Percentiles rank a stretch among this genome's conserved stretches.
These are phyloP conservation scores for Rattus norvegicus DNA, from an alignment of 2,113 vertebrate species.

Conservation along the genomic window DNA sequence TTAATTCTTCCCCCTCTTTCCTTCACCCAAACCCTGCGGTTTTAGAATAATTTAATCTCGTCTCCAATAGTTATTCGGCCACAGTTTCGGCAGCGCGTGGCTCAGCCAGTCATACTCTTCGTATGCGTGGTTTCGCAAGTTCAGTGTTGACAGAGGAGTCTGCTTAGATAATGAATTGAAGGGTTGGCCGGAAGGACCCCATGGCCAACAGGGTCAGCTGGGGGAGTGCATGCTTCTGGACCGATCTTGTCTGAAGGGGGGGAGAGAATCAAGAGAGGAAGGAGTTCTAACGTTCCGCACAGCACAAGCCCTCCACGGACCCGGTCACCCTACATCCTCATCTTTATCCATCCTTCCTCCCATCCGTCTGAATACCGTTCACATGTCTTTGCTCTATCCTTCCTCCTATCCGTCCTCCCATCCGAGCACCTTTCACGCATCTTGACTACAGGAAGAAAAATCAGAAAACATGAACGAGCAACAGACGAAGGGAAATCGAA, in stretches of 20 bases:
- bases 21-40: background rate
- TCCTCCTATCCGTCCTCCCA: too few relatives aligned
- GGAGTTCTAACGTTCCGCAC: background rate
- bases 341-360: background rate
- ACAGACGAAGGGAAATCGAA: background rate
- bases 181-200: background rate
- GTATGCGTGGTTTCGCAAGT: background rate
- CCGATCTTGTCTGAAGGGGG: conserved; percentile 5
- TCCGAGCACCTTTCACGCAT: background rate
- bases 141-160: background rate
- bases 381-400: background rate
- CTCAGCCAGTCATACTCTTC: background rate
- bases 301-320: background rate
- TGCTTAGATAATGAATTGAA: background rate
- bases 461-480: background rate
- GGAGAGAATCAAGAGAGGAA: background rate
- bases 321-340: background rate
- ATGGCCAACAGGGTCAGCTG: background rate
- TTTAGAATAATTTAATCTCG: conserved; percentile 47
- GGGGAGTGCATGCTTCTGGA: background rate
- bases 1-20: background rate
- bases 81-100: background rate
- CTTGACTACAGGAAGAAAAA: background rate
- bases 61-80: background rate
- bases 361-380: background rate